These are phyloP conservation scores for Paguma larvata DNA, from an alignment of 2,797 vertebrate species.

Conservation along the genomic window DNA sequence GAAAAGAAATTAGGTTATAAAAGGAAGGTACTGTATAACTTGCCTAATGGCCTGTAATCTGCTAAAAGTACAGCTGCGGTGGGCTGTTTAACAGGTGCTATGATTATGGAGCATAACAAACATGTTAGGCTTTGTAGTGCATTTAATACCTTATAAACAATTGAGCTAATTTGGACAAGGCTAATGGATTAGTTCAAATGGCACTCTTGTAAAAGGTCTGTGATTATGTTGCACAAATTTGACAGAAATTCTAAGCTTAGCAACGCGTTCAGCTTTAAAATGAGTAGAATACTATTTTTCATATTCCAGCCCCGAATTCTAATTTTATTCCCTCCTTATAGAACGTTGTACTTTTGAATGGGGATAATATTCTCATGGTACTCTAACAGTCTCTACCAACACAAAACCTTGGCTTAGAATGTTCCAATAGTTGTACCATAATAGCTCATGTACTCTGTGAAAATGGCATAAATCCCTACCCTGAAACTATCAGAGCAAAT, in stretches of 20 bases:
- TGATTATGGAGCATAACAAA: constrained; percentile 86
- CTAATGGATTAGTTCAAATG: constrained; percentile 86
- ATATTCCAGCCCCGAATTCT: background rate
- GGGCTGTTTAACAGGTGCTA: constrained; percentile 87
- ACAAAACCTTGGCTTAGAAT: background rate
- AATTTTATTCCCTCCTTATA: background rate
- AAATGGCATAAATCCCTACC: background rate
- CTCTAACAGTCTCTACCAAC: background rate
- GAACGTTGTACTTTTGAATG: background rate
- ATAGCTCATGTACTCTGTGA: background rate
- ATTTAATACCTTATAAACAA: constrained; percentile 87
- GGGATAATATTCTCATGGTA: background rate
- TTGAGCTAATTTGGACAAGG: constrained; percentile 85
- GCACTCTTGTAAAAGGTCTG: constrained; percentile 75
- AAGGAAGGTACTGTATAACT: constrained; percentile 85
- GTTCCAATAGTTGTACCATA: background rate
- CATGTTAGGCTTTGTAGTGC: constrained; percentile 84
- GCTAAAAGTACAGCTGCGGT: constrained; percentile 84
- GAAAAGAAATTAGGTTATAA: constrained; percentile 84
- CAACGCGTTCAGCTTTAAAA: background rate
- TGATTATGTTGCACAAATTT: constrained; percentile 67
- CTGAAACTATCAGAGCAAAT: constrained; percentile 30
- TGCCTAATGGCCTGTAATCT: constrained; percentile 86
- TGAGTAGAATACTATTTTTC: constrained; percentile 15
- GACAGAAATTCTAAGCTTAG: constrained; percentile 58